These are phyloP conservation scores for Pollenia labialis DNA, from an alignment of 2,888 invertebrate species.

Conservation along the genomic window DNA sequence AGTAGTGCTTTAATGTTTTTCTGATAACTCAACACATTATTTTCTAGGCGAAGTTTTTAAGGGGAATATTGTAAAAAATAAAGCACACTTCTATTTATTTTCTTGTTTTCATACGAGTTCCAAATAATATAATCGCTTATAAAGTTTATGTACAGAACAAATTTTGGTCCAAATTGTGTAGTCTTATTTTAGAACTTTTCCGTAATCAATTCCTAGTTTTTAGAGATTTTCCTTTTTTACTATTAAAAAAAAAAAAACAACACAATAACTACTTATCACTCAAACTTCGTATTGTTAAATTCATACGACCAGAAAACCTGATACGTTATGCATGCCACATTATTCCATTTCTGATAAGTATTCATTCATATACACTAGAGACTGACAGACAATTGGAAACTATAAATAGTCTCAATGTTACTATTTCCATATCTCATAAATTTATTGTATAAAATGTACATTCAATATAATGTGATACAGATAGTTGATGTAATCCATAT, in stretches of 20 bases:
- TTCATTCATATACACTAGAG: neutral
- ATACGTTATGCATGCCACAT: constrained; percentile 31
- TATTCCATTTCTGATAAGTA: neutral
- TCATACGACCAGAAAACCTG: constrained; percentile 42
- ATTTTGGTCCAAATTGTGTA: too few species aligned
- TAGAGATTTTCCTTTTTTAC: neutral
- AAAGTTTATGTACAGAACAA: too few species aligned
- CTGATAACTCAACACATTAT: too few species aligned
- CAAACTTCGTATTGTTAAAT: constrained; percentile 1
- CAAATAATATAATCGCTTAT: too few species aligned
- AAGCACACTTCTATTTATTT: too few species aligned
- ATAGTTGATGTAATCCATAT: constrained; percentile 49
- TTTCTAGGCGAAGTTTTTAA: too few species aligned
- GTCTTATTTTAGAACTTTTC: too few species aligned
- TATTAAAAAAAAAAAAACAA: neutral
- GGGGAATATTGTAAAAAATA: too few species aligned
- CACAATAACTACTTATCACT: neutral
- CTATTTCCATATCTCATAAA: constrained; percentile 16
- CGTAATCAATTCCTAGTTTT: neutral
- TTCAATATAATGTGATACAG: constrained; percentile 6
- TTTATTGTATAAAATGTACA: neutral
- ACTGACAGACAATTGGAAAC: constrained; percentile 25
- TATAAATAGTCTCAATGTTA: constrained; percentile 45
- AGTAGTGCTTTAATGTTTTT: too few species aligned
- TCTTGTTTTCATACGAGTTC: too few species aligned